Percentiles rank a stretch among this genome's conserved stretches.
phyloP scores from a whole-genome alignment of 1,140 invertebrate genomes.

The Heliothis subflexa region DNA sequence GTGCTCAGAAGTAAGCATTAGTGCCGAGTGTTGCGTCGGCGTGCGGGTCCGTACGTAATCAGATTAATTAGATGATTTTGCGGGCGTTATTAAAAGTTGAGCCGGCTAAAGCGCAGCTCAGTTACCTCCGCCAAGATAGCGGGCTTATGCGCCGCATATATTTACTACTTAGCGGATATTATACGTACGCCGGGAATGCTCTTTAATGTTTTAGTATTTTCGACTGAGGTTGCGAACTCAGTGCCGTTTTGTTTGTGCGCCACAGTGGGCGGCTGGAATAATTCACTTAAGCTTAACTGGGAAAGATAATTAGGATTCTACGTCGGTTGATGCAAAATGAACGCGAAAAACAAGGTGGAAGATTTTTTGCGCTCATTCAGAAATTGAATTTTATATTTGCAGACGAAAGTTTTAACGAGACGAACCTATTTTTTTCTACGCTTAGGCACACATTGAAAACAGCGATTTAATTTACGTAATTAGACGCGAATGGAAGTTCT shows the following conservation, averaged over 20 bases:
- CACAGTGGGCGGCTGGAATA: constrained; percentile 84
- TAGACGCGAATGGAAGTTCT: constrained; percentile 57
- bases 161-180: constrained; percentile 81
- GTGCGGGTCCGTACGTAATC: constrained; percentile 77
- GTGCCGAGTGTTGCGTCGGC: constrained; percentile 72
- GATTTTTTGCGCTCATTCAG: constrained; percentile 85
- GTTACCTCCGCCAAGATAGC: constrained; percentile 80
- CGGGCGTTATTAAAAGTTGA: constrained; percentile 85
- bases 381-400: constrained; percentile 86
- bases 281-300: constrained; percentile 86
- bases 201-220: constrained; percentile 86
- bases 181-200: constrained; percentile 79
- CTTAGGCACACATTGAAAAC: constrained; percentile 73
- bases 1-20: constrained; percentile 79
- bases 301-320: constrained; percentile 86
- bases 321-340: constrained; percentile 85
- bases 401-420: constrained; percentile 84
- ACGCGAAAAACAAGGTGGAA: constrained; percentile 83
- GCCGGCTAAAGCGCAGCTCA: constrained; percentile 76
- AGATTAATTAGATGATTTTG: constrained; percentile 86
- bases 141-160: constrained; percentile 76
- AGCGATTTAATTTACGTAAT: constrained; percentile 71
- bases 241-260: constrained; percentile 83
- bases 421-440: constrained; percentile 74
- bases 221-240: constrained; percentile 84